Evolutionary conservation across 2,797 vertebrate genomes (phyloP).

Genomic region (Anisognathus igniventris): DNA sequence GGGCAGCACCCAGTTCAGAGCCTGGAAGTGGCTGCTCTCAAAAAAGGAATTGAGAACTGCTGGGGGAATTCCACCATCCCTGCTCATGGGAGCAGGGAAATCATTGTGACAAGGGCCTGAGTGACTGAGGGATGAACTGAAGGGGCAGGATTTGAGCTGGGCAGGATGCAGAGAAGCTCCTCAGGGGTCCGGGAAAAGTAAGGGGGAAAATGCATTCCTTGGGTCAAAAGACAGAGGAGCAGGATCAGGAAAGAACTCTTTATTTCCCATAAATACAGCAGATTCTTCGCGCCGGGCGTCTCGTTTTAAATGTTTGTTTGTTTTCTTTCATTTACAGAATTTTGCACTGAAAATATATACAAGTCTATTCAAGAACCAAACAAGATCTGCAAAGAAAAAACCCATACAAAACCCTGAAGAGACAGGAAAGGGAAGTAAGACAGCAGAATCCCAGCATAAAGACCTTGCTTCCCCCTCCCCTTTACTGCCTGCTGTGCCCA

Average conservation of each 20-base stretch:
- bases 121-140: neutral
- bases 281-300: slow-evolving; percentile 58
- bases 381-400: slow-evolving; percentile 61
- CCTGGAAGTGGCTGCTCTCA: neutral
- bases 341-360: slow-evolving; percentile 68
- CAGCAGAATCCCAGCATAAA: slow-evolving; percentile 20
- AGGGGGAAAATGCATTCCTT: neutral
- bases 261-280: slow-evolving; percentile 75
- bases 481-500: neutral
- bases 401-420: slow-evolving; percentile 66
- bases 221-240: neutral
- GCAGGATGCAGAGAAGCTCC: neutral
- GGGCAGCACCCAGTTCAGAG: neutral
- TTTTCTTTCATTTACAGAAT: slow-evolving; percentile 63
- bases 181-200: fast-evolving
- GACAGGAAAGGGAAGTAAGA: slow-evolving; percentile 59
- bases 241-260: slow-evolving; percentile 61
- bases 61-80: neutral
- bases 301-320: slow-evolving; percentile 11
- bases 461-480: slow-evolving; percentile 26
- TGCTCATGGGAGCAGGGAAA: neutral
- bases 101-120: fast-evolving
- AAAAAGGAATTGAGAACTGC: slow-evolving; percentile 50
- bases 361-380: slow-evolving; percentile 68
- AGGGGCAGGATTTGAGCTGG: neutral